Percentiles rank a stretch among this genome's conserved stretches.
phyloP scores from a whole-genome alignment of 2,888 invertebrate genomes.

The Napeogenes inachia region DNA sequence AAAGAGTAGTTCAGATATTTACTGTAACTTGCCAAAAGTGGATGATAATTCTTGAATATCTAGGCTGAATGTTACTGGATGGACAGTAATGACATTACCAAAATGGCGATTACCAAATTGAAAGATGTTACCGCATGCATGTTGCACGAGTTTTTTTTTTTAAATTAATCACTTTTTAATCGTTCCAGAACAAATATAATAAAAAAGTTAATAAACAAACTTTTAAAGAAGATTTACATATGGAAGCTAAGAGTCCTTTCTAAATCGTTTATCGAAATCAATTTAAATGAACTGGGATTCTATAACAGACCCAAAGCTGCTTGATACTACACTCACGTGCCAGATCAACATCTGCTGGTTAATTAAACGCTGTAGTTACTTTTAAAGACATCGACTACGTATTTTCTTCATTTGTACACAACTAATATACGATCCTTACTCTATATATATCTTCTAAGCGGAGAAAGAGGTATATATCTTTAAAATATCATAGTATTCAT shows the following conservation, averaged over 20 bases:
- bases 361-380: slow-evolving; percentile 39
- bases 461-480: too few relatives aligned
- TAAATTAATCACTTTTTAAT: too few relatives aligned
- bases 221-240: too few relatives aligned
- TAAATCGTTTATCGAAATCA: slow-evolving; percentile 12
- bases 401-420: slow-evolving; percentile 16
- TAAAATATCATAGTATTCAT: too few relatives aligned
- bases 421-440: slow-evolving; percentile 2
- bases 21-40: background rate
- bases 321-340: slow-evolving; percentile 41
- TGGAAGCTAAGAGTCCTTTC: background rate
- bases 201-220: too few relatives aligned
- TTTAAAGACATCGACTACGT: slow-evolving; percentile 38
- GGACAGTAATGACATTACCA: background rate
- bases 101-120: background rate
- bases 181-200: too few relatives aligned
- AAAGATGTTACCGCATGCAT: background rate
- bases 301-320: slow-evolving; percentile 29
- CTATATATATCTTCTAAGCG: too few relatives aligned
- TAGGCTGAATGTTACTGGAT: background rate
- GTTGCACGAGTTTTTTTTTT: too few relatives aligned
- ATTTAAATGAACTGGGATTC: slow-evolving; percentile 26
- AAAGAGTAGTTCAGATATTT: slow-evolving; percentile 5
- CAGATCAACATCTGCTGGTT: slow-evolving; percentile 39
- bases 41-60: slow-evolving; percentile 1